Evolutionary conservation across 1,140 invertebrate species (phyloP).

Genomic region (Nomia melanderi): DNA sequence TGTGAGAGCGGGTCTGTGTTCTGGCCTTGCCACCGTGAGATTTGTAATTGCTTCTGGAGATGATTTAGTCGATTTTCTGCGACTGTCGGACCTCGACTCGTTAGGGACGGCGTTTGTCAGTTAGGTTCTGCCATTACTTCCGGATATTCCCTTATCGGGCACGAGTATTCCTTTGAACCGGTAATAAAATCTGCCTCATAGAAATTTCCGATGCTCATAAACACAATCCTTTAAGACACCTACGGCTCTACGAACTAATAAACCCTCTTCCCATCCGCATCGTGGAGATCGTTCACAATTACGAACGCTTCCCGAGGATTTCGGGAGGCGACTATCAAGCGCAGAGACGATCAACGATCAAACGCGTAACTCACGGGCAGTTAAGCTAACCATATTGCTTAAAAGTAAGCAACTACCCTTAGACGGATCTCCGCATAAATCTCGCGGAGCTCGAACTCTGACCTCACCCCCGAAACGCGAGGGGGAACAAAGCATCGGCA

Average conservation of each 20-base stretch:
- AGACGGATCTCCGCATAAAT: background rate
- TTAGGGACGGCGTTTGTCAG: constrained; percentile 1
- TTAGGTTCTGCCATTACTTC: background rate
- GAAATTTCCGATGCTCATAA: no score
- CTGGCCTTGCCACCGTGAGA: background rate
- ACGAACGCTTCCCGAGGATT: no score
- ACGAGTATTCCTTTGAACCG: background rate
- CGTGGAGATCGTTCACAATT: no score
- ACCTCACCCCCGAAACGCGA: background rate
- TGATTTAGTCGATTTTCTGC: background rate
- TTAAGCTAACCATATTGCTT: background rate
- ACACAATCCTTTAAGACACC: no score
- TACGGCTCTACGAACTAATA: no score
- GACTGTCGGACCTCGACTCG: background rate
- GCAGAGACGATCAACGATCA: no score
- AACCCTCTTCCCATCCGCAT: no score
- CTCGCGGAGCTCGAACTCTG: background rate
- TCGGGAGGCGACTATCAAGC: no score
- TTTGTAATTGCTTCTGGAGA: constrained; percentile 12
- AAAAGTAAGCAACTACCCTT: background rate
- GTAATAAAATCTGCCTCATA: no score
- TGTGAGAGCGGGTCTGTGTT: background rate
- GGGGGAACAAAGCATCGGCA: background rate
- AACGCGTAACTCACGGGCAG: no score
- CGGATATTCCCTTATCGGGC: no score